A percentile compares a stretch with the other conserved stretches of the same genome.
Conservation (phyloP, 35 echinoderm and acorn worm genomes). For the Lytechinus pictus region DNA sequence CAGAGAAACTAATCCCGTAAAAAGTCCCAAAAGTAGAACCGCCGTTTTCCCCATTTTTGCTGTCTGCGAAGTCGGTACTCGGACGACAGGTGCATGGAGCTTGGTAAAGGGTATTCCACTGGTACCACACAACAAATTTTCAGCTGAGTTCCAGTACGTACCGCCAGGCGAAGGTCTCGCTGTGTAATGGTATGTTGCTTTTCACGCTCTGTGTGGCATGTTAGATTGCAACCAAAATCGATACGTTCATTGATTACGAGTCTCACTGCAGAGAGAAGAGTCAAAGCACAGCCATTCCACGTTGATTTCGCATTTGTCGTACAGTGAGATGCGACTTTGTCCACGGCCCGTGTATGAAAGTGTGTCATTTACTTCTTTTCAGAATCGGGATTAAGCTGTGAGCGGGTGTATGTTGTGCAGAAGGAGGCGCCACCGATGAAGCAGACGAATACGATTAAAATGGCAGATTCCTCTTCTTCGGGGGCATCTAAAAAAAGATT, state of each 20-base stretch:
- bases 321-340: neutral
- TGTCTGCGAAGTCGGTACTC: neutral
- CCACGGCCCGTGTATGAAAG: neutral
- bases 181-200: constrained; percentile 45
- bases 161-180: neutral
- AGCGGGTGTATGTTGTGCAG: neutral
- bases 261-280: neutral
- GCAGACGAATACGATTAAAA: neutral
- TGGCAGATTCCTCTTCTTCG: constrained; percentile 23
- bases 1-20: constrained; percentile 44
- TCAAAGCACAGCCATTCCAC: neutral
- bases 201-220: constrained; percentile 46
- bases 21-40: constrained; percentile 40
- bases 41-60: constrained; percentile 52
- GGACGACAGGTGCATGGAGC: constrained; percentile 23
- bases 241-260: constrained; percentile 26
- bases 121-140: neutral
- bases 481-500: constrained; percentile 42
- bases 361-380: neutral
- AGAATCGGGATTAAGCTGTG: neutral
- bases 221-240: constrained; percentile 39
- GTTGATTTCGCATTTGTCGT: neutral
- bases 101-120: neutral
- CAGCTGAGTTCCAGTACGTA: neutral
- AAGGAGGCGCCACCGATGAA: neutral